Base-by-base conservation (phyloP, 2,797 vertebrate species). In the Aselliscus stoliczkanus region DNA sequence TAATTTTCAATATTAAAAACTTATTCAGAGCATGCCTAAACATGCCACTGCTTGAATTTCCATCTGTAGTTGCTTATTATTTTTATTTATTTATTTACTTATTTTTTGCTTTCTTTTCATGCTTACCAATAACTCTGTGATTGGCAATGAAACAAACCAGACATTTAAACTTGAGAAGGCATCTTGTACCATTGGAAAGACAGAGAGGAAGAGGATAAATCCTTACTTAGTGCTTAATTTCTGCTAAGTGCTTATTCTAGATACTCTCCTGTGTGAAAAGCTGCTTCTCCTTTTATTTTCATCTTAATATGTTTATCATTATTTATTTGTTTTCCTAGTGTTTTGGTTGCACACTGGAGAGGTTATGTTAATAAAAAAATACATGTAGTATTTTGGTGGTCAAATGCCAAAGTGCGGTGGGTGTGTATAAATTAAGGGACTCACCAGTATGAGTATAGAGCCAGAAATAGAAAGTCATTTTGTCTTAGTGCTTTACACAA, bases 321-420 rank as follows among this genome's bases (percentile, higher is more conserved):
- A 79, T 79, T 94, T 93, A 50, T 54, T 96, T 83, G 67, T 76
- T 76, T 39, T 88, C n/a, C n/a, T 80, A 56, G n/a, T 29, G 80
- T 81, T 88, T 83, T 94, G 9, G 20, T 58, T 89, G 54, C 58
- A 47, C 62, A 14, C 5, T 54, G 27, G 54, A 62, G 15, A 95
- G 31, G n/a, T 39, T 69, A 44, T 42, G 20, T 77, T 77, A 88
- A 85, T 90, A n/a, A 75, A 86, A 82, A 93, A 56, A 69, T 52
- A 14, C 27, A 42, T 44, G 23, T 14, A 25, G 5, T 65, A 76
- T 86, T 91, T 95, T 64, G 60, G 25, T 90, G 29, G 10, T 93
- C 65, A 89, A 65, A 88, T 87, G 37, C 29, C 23, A 62, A 29
- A 58, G 9, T 47, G 20, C 42, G 60, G 4, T 42, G 27, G n/a